Conservation (phyloP, 1,140 invertebrate species). For the Dreissena rostriformis region DNA sequence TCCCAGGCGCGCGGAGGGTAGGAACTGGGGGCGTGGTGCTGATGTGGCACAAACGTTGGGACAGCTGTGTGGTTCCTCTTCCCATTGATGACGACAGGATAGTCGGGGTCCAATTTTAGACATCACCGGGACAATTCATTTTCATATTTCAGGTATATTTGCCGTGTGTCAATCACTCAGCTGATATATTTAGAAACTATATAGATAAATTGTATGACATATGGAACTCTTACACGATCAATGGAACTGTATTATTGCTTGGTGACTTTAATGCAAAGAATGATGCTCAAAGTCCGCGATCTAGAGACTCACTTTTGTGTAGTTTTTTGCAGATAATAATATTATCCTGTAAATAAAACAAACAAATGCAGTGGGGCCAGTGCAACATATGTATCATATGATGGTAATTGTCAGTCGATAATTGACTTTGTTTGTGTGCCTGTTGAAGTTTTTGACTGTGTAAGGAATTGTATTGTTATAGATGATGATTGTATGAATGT, state of each 20-base stretch:
- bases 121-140: slow-evolving; percentile 4
- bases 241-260: slow-evolving; percentile 5
- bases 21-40: slow-evolving; percentile 37
- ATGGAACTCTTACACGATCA: slow-evolving; percentile 8
- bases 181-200: slow-evolving; percentile 11
- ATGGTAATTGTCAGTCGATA: too few relatives aligned
- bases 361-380: too few relatives aligned
- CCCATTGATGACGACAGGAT: slow-evolving; percentile 21
- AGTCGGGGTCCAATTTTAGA: slow-evolving; percentile 22
- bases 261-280: slow-evolving; percentile 14
- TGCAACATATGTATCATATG: too few relatives aligned
- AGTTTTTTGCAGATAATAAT: too few relatives aligned
- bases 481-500: too few relatives aligned
- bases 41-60: slow-evolving; percentile 25
- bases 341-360: too few relatives aligned
- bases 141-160: slow-evolving; percentile 31
- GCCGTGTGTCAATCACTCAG: slow-evolving; percentile 18
- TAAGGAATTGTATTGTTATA: too few relatives aligned
- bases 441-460: too few relatives aligned
- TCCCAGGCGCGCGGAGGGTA: neutral
- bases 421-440: too few relatives aligned
- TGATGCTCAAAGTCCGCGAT: too few relatives aligned
- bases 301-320: neutral
- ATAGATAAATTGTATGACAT: slow-evolving; percentile 33
- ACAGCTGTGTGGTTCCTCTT: slow-evolving; percentile 17